phyloP scores from a whole-genome alignment of 1,140 invertebrate species.

The Drosophila carrolli region DNA sequence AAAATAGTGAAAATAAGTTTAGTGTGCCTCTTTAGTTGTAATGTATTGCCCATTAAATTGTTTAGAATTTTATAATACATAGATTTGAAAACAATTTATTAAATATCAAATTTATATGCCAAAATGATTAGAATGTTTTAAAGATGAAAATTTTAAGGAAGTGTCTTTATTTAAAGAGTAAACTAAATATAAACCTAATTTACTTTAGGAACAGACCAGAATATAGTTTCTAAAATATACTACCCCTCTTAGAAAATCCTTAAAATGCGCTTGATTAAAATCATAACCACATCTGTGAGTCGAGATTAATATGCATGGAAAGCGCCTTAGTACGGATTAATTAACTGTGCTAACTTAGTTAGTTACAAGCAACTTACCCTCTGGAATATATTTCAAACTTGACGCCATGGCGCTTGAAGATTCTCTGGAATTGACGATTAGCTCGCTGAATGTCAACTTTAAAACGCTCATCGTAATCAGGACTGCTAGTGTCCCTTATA shows the following conservation, averaged over 20 bases:
- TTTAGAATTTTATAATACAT: too few species aligned
- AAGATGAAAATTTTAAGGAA: not conserved
- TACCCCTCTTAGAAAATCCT: not conserved
- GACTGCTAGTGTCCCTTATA: constrained; percentile 94
- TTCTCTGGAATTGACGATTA: constrained; percentile 91
- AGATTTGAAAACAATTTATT: too few species aligned
- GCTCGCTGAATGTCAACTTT: constrained; percentile 92
- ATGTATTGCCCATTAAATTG: too few species aligned
- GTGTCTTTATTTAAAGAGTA: not conserved
- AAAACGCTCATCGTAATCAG: constrained; percentile 93
- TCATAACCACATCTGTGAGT: constrained; percentile 25
- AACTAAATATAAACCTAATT: not conserved
- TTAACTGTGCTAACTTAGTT: not conserved
- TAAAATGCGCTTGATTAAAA: not conserved
- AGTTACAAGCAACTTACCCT: constrained; percentile 89
- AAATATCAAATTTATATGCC: too few species aligned
- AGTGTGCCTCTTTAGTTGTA: too few species aligned
- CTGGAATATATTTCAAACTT: constrained; percentile 97
- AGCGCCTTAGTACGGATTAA: constrained; percentile 30
- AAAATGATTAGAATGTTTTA: too few species aligned
- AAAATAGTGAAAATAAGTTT: not conserved
- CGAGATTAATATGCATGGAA: constrained; percentile 20
- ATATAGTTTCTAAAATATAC: not conserved
- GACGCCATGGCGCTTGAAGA: constrained; percentile 94
- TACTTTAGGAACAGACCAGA: not conserved